Conservation (phyloP, 2,797 vertebrate species). For the Serranus cabrilla region DNA sequence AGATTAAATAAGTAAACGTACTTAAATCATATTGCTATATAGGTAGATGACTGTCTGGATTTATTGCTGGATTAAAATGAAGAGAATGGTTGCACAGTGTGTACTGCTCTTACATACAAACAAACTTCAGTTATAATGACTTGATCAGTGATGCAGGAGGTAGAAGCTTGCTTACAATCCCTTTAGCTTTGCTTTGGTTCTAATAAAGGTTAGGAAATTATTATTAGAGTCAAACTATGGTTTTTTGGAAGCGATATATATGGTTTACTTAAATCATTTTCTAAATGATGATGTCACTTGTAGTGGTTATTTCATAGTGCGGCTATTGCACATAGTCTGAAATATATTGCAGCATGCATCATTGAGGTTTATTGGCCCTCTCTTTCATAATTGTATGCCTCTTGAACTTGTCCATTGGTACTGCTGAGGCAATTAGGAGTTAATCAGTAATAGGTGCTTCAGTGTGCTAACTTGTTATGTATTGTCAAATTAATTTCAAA, state of each 20-base stretch:
- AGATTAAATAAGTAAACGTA: conserved; percentile 15
- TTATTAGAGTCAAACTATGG: not conserved
- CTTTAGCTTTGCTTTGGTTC: not conserved
- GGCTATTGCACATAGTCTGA: conserved; percentile 20
- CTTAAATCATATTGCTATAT: conserved; percentile 1
- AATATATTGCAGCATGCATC: not conserved
- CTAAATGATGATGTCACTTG: conserved; percentile 7
- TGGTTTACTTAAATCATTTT: not conserved
- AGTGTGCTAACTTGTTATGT: not conserved
- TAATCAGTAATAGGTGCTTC: conserved; percentile 12
- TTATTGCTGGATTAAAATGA: conserved; percentile 15
- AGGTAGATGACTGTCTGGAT: not conserved
- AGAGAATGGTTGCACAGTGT: not conserved
- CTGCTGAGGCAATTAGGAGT: not conserved
- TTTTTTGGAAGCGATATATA: not conserved
- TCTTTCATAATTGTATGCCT: conserved; percentile 12
- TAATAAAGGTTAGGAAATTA: not conserved
- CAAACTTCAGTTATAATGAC: not conserved
- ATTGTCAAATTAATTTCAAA: no score
- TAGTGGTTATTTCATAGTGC: not conserved
- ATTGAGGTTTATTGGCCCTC: not conserved
- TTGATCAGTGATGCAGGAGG: not conserved
- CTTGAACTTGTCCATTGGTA: conserved; percentile 10
- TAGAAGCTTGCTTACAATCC: not conserved
- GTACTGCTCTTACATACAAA: not conserved